Evolutionary conservation across 2,113 vertebrate species (phyloP), one percentile per base, ranked within the genome.

Genomic region (Lampris megalopsis): DNA sequence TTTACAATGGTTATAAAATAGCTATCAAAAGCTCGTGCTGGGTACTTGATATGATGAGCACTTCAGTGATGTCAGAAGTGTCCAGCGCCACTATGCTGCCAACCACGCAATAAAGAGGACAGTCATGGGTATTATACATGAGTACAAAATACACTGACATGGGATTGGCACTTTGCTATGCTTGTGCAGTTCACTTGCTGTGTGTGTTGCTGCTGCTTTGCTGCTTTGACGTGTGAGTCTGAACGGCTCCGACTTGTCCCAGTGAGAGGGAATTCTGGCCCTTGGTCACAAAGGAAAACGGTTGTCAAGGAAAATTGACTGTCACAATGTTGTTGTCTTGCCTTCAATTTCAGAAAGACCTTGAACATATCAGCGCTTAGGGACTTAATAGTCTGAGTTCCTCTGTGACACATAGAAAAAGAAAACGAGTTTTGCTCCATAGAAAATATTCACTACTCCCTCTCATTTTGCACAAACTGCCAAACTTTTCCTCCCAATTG

Each of bases 401-500:
- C 47, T 59, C 40, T 48, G 42, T 13, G 40, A 42, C 7, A 54
- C 5, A 13, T 10, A 53, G 2, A 11, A 24, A 53, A 13, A 13
- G 5, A 59, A 61, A 41, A 8, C 24, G 24, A 24, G 24, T 24
- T 6, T 71, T 56, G 8, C 43, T 59, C 43, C 6, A 45, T 5
- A 41, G 52, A 0, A 8, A 42, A 3, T 59, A 8, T 52, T 42
- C 50, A 24, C 52, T 54, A 36, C 57, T 38, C 6, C 10, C 50
- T 69, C 63, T 3, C 50, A n/a, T 47, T 63, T 53, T 53, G 9
- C 13, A 13, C 13, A 4, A 13, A 2, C 58, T 63, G 68, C 71
- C 71, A 71, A 57, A 73, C 35, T 67, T 63, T 71, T 59, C 70
- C 71, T 69, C 77, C 49, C 41, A 38, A 24, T 24, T 24, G 43